Evolutionary conservation across 2,113 vertebrate species (phyloP), one percentile per base, ranked within the genome.

Genomic region (Gymnorhina tibicen): DNA sequence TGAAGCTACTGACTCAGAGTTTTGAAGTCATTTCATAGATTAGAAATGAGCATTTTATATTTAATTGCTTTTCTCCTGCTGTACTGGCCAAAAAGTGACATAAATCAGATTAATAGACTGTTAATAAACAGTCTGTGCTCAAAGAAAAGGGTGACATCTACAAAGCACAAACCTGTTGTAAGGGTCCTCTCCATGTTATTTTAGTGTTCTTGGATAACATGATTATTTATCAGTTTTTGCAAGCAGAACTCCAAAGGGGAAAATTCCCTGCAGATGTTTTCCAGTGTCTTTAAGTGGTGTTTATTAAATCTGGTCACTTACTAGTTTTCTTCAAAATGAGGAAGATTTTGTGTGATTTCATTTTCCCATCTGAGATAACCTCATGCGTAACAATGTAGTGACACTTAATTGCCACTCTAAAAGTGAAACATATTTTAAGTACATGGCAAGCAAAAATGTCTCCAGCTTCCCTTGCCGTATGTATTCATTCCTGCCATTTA

Each of bases 321-420:
- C 17, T 74, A 41, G 35, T 95, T 79, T 78, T 84, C 24, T 94
- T 85, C 26, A 92, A 84, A 81, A 87, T 58, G 21, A 55, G 23
- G 70, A 90, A 56, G n/a, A 47, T n/a, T 79, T 92, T 52, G 6
- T 84, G 50, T 95, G 85, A 95, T 95, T 95, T 95, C 58, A 91
- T 95, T 95, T 92, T 94, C 91, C 96, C 94, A 87, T 94, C 76
- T 95, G 96, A 88, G 55, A 95, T 96, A 91, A 93, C 88, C 85
- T 94, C 86, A 87, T 68, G 59, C 87, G 95, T 94, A 94, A 93
- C 93, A 94, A 94, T 81, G 80, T 52, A 75, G 44, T 97, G 91
- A 95, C 22, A 76, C n/a, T 93, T 70, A 73, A 84, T 81, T 84
- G 26, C 46, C 70, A 28, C 58, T 82, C 13, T 88, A 66, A 56